phyloP scores from a whole-genome alignment of 1,140 invertebrate genomes.

The Aphaenogaster floridana region DNA sequence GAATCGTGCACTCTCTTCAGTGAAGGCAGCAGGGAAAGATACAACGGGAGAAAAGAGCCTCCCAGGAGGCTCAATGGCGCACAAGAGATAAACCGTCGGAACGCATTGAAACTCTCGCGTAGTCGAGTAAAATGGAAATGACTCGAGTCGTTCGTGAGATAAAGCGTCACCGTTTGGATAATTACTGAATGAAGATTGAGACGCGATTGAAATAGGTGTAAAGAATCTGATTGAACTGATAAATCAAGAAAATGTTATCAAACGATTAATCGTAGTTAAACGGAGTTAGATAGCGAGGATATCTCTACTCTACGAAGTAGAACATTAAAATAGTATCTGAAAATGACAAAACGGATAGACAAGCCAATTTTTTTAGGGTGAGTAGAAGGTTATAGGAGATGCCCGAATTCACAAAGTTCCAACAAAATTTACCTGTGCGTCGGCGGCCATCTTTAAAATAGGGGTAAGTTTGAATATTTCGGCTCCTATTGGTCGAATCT shows the following conservation, averaged over 20 bases:
- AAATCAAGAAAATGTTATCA: constrained; percentile 13
- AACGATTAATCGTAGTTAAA: not conserved
- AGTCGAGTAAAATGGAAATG: constrained; percentile 43
- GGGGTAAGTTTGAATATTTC: too few species aligned
- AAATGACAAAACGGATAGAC: not conserved
- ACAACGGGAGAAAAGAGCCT: constrained; percentile 40
- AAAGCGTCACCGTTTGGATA: constrained; percentile 32
- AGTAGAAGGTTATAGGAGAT: too few species aligned
- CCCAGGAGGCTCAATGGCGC: constrained; percentile 61
- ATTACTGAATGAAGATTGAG: constrained; percentile 18
- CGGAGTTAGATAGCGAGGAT: not conserved
- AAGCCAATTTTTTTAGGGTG: too few species aligned
- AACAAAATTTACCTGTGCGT: too few species aligned
- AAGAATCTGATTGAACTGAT: not conserved
- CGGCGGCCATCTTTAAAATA: too few species aligned
- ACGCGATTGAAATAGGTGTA: constrained; percentile 19
- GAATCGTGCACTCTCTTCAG: not conserved
- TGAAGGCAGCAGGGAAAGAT: constrained; percentile 54
- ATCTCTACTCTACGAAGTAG: not conserved
- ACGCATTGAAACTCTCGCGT: constrained; percentile 42
- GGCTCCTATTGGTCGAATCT: too few species aligned
- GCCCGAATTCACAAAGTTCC: too few species aligned
- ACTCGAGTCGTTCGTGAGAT: constrained; percentile 24
- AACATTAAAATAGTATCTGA: not conserved
- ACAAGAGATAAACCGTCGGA: constrained; percentile 64